Evolutionary conservation across 2,797 vertebrate genomes (phyloP).

Genomic region (Denticeps clupeoides): DNA sequence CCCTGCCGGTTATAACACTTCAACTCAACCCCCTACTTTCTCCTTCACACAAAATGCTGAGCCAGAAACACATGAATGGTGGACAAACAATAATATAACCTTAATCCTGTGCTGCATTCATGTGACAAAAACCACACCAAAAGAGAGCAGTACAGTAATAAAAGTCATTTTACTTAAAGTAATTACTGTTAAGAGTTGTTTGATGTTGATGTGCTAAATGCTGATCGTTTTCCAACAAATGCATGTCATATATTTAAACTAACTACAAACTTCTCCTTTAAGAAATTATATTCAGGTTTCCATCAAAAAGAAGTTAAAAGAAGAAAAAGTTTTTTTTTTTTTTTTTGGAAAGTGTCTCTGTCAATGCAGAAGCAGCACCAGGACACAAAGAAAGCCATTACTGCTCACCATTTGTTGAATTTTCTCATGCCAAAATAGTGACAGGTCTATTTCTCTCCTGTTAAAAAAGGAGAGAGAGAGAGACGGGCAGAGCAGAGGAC

Average conservation of each 20-base stretch:
- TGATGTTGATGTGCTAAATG: too few relatives aligned
- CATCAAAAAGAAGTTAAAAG: too few relatives aligned
- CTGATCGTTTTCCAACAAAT: too few relatives aligned
- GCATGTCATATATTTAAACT: background rate
- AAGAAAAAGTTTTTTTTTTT: conserved; percentile 42
- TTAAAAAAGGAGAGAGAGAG: conserved; percentile 30
- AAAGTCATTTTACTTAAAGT: too few relatives aligned
- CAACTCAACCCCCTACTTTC: too few relatives aligned
- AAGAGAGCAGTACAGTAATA: too few relatives aligned
- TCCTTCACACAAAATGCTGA: too few relatives aligned
- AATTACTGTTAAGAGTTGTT: too few relatives aligned
- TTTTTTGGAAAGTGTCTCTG: conserved; percentile 41
- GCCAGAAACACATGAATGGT: too few relatives aligned
- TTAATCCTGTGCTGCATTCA: too few relatives aligned
- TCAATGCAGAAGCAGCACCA: conserved; percentile 48
- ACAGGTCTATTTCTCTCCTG: conserved; percentile 68
- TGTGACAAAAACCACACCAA: too few relatives aligned
- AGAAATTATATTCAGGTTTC: background rate
- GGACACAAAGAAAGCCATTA: conserved; percentile 63
- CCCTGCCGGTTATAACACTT: background rate
- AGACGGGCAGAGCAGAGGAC: conserved; percentile 48
- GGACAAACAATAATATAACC: too few relatives aligned
- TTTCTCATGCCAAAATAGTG: conserved; percentile 61
- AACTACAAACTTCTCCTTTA: background rate
- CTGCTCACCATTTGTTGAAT: conserved; percentile 66